Conservation (phyloP, 2,113 vertebrate genomes). For the Cygnus buccinator region DNA sequence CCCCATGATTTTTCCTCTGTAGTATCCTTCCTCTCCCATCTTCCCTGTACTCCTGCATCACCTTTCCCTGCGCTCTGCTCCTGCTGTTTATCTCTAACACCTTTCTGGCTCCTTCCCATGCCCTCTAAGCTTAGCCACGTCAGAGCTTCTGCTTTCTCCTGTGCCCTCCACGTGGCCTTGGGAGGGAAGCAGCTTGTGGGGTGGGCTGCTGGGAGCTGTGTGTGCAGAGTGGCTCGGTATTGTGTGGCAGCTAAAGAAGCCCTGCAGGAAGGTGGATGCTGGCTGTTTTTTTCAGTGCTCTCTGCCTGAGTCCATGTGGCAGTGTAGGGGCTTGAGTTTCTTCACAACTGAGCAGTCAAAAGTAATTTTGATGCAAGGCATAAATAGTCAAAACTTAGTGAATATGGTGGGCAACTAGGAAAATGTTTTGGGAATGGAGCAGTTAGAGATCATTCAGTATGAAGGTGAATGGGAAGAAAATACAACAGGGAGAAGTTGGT, state of each 20-base stretch:
- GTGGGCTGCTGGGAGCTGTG: not conserved
- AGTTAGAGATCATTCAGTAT: not conserved
- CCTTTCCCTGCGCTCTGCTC: not conserved
- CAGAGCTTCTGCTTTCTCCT: not conserved
- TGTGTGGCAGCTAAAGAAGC: not conserved
- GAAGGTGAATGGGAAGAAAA: not conserved
- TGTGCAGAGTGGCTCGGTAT: not conserved
- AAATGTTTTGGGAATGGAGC: not conserved
- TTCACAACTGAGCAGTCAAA: not conserved
- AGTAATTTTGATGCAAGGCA: not conserved
- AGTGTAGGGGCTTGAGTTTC: not conserved
- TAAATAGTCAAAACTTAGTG: not conserved
- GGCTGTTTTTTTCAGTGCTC: not conserved
- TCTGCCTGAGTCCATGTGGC: not conserved
- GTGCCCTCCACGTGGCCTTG: not conserved
- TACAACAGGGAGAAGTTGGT: not conserved
- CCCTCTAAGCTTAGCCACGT: not conserved
- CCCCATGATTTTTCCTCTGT: not conserved
- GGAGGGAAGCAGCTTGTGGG: accelerated
- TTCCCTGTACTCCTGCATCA: not conserved
- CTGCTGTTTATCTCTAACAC: no score
- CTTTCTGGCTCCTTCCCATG: not conserved
- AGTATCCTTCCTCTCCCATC: not conserved
- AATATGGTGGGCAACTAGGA: not conserved
- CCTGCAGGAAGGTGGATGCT: not conserved